Base-by-base conservation (phyloP, 2,113 vertebrate species). In the Anser cygnoides region DNA sequence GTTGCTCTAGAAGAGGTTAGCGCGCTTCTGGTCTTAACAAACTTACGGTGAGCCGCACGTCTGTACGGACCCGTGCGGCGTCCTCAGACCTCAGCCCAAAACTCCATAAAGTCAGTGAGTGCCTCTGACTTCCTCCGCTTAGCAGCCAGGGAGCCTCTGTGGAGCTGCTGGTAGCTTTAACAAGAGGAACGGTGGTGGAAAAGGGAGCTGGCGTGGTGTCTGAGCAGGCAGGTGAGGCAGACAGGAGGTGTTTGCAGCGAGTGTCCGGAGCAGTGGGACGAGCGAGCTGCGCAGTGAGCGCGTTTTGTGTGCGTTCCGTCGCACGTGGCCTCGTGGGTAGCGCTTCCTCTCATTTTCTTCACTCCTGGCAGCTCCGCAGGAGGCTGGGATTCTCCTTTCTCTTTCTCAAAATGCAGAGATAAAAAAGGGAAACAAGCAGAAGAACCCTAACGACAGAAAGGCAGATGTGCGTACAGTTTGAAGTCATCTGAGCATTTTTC, bases 401-500 rank as follows among this genome's bases (percentile, higher is more conserved):
- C 2, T 1, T 80, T 84, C 52, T 84, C 21, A 49, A 57, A 75
- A 91, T 21, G 18, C 29, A 35, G 62, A 54, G 68, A 2, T 35
- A 62, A 78, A 89, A 15, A 2, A 10, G 29, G 10, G 18, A 46
- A 61, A 73, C 29, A 87, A 57, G n/a, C 0, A 0, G 66, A 81
- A 85, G 50, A 50, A 35, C 21, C 13, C 33, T 61, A 55, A 71
- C 71, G 63, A 92, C 74, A 74, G 33, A 55, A 79, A 86, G 54
- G 74, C 63, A 95, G 94, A 96, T 90, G 35, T 50, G 52, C 6
- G 0, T 91, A 67, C 26, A 44, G 50, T 95, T 96, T 90, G 52
- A 71, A 95, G 78, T 92, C 92, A 93, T 95, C 92, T 93, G 87
- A 95, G 49, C 94, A 95, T 96, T 96, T 93, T 97, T 97, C 57